phyloP scores from a whole-genome alignment of 2,113 vertebrate species.

The Psittacara wagleri region DNA sequence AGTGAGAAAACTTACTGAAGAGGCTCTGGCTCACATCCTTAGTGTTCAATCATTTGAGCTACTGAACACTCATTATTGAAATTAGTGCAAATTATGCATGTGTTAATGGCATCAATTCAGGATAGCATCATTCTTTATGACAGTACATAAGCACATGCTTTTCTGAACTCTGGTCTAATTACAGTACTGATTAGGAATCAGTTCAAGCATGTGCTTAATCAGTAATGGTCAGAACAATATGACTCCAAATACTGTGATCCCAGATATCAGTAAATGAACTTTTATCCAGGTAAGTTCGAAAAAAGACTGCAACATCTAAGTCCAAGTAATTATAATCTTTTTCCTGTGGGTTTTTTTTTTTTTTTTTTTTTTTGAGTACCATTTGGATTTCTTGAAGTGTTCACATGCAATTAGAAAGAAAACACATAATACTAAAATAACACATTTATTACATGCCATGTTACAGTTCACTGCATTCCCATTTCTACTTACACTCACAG shows the following conservation, averaged over 20 bases:
- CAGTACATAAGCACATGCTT: background rate
- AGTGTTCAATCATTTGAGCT: conserved; percentile 17
- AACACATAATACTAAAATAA: background rate
- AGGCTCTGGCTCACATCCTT: background rate
- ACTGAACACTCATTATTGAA: conserved; percentile 34
- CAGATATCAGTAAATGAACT: background rate
- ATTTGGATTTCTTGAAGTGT: background rate
- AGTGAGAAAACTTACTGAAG: background rate
- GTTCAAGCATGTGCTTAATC: background rate
- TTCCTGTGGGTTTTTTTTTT: background rate
- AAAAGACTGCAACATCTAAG: background rate
- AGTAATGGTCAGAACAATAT: background rate
- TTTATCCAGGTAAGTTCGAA: background rate
- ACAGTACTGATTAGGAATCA: background rate
- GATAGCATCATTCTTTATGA: background rate
- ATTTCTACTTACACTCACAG: background rate
- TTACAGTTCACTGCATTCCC: conserved; percentile 18
- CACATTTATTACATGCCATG: conserved; percentile 21
- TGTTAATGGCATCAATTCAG: conserved; percentile 19
- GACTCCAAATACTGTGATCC: background rate
- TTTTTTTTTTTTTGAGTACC: background rate
- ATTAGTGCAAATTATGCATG: conserved; percentile 48
- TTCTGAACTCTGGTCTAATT: conserved; percentile 10
- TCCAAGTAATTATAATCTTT: background rate
- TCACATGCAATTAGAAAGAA: conserved; percentile 14